Base-by-base conservation (phyloP, 2,797 vertebrate species). In the Alectoris magna region DNA sequence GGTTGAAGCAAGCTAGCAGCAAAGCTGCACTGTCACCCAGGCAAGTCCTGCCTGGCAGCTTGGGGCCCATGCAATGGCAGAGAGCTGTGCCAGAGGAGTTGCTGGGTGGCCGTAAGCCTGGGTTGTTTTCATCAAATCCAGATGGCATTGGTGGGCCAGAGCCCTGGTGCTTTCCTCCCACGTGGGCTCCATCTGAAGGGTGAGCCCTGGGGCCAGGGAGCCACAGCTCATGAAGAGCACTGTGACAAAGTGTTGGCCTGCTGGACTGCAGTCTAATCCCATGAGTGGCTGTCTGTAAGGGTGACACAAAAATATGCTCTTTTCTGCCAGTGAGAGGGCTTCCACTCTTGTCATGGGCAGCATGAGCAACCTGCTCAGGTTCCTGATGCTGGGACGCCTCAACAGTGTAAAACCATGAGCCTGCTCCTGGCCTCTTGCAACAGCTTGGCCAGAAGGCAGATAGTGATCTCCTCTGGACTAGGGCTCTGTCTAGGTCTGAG, bases 61-160 rank as follows among this genome's bases (percentile, higher is more conserved):
- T 34, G 46, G 23, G 17, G 22, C n/a, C 44, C 3, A 2, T 0
- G 0, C 15, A n/a, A 24, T 2, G 11, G 1, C n/a, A 23, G 39
- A 31, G 14, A 41, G 7, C 48, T 2, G 4, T 19, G 36, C 15
- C 75, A 38, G 87, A 18, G 44, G 8, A 75, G 31, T 19, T 73
- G 18, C 15, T 82, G 92, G 78, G 93, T 93, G 87, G 87, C 69
- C 84, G 73, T 0, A 3, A 27, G 41, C 55, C 71, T 21, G 56
- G 36, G 56, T 11, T 82, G 39, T 76, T 94, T 87, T 80, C 84
- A 90, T 90, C 56, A 91, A 87, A 71, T 27, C 24, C 84, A 95
- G 78, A 93, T 87, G 88, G 43, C 76, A 51, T 55, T 78, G 39
- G 73, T 59, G 27, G 53, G 77, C 14, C 39, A 64, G 64, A 56